These are phyloP conservation scores for Oreochromis aureus DNA, from an alignment of 2,113 vertebrate genomes.

Conservation along the genomic window DNA sequence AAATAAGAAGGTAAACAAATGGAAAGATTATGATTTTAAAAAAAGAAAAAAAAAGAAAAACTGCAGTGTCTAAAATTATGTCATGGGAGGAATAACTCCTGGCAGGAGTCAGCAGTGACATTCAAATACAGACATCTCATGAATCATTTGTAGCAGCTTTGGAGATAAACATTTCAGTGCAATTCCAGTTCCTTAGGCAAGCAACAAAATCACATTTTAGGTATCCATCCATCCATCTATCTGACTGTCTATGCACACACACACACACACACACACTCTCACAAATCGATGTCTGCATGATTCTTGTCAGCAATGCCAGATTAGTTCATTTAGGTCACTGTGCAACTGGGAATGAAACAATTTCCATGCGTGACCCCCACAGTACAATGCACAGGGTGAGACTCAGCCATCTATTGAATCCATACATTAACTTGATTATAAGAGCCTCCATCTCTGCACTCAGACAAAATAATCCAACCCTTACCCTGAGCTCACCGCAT, in stretches of 20 bases:
- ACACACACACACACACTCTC: background rate
- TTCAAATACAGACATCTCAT: background rate
- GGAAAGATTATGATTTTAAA: background rate
- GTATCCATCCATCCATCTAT: background rate
- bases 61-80: background rate
- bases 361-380: background rate
- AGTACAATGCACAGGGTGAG: background rate
- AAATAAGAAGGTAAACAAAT: background rate
- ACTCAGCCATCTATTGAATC: background rate
- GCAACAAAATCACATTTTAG: background rate
- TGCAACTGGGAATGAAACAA: background rate
- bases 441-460: background rate
- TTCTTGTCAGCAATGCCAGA: background rate
- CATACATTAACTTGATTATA: slow-evolving; percentile 11
- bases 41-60: background rate
- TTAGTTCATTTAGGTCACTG: background rate
- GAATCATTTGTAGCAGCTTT: slow-evolving; percentile 1
- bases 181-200: background rate
- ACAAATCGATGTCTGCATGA: background rate
- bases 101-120: background rate
- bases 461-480: background rate
- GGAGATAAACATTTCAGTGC: background rate
- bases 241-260: background rate
- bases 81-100: background rate
- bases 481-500: background rate